Percentiles rank a stretch among this genome's conserved stretches.
Conservation (phyloP, 1,140 invertebrate species). For the Pogonus chalceus region DNA sequence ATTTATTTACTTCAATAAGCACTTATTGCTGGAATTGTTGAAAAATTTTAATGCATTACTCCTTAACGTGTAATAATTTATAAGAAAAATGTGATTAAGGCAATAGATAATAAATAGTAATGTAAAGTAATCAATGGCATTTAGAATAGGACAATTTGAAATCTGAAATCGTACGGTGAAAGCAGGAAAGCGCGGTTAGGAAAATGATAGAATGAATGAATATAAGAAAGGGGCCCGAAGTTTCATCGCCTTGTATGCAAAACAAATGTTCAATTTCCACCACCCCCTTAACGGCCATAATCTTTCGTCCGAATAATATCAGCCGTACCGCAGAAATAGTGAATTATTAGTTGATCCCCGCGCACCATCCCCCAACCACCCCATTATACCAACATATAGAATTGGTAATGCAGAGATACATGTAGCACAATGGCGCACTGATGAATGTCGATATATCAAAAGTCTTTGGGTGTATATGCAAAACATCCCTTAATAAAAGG, state of each 20-base stretch:
- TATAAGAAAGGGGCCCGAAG: too few relatives aligned
- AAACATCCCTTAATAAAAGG: slow-evolving; percentile 6
- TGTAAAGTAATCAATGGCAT: too few relatives aligned
- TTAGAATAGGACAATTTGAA: too few relatives aligned
- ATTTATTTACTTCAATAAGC: too few relatives aligned
- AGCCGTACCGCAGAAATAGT: background rate
- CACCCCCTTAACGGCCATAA: background rate
- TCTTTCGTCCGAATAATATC: slow-evolving; percentile 3
- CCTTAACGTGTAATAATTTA: too few relatives aligned
- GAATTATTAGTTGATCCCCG: background rate
- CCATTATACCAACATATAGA: background rate
- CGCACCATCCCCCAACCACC: background rate
- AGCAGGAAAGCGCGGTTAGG: too few relatives aligned
- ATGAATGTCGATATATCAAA: slow-evolving; percentile 7
- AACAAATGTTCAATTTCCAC: slow-evolving; percentile 1
- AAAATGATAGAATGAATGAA: too few relatives aligned
- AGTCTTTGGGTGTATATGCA: slow-evolving; percentile 6
- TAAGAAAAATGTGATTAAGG: too few relatives aligned
- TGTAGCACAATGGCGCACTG: slow-evolving; percentile 1
- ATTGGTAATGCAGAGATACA: slow-evolving; percentile 5
- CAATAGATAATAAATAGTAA: too few relatives aligned
- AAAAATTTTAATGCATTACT: too few relatives aligned
- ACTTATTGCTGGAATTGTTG: too few relatives aligned
- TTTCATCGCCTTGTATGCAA: slow-evolving; percentile 1
- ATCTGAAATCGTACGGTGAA: too few relatives aligned